Base-by-base conservation (phyloP, 2,888 invertebrate species). In the Polydrusus cervinus region DNA sequence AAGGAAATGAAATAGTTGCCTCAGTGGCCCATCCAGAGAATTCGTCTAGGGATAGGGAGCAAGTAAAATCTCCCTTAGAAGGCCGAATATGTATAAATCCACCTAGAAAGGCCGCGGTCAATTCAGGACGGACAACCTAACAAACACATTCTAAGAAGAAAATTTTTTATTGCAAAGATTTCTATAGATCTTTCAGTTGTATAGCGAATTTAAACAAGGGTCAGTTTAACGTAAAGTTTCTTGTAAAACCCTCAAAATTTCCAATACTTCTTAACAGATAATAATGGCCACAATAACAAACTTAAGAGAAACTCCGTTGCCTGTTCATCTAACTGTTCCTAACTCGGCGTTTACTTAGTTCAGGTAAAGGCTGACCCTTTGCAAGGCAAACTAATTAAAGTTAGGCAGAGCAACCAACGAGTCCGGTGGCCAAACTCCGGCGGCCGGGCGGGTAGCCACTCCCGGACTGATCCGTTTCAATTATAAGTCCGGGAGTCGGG, bases 341-440 rank as follows among this genome's bases (percentile, higher is more conserved):
- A 74, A 70, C 67, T 73, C 67, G 67, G 13, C 67, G 67, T 73
- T 73, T 73, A 73, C 68, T 72, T 72, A 72, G 68, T 74, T 66
- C 73, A 76, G 76, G 74, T 74, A 76, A 57, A 55, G 43, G 57
- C 74, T 73, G 76, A 76, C 76, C 76, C 76, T 72, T 76, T 76
- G 76, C 73, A 70, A 65, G 53, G 60, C 70, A 64, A 76, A 76
- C 76, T 76, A 76, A 76, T 76, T 76, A 76, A 76, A 76, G 76
- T 76, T 76, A 61, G 65, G 65, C 71, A 11, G 30, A 69, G 57
- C 34, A 60, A 34, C 57, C 34, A 60, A 34, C 57, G 53, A 64
- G 53, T 66, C 74, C 70, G 66, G 16, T 65, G 66, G 74, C 53
- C 66, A 57, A 69, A 74, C 74, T 74, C 57, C 69, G 43, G 43